Percentiles rank a stretch among this genome's conserved stretches.
Evolutionary conservation across 2,888 invertebrate species (phyloP).

Genomic region (Troides aeacus): DNA sequence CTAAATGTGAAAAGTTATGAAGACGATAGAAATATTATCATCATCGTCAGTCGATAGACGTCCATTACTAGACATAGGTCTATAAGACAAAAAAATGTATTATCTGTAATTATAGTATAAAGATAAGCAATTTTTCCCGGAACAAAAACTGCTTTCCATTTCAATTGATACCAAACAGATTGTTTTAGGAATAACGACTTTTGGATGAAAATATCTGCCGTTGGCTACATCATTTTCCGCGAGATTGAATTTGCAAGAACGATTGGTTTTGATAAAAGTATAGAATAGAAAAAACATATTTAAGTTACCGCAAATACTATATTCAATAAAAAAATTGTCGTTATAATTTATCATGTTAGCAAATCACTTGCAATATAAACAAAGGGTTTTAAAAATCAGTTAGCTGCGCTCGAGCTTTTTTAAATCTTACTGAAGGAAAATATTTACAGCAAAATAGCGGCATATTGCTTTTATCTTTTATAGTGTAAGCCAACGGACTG

Average conservation of each 20-base stretch:
- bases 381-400: too few relatives aligned
- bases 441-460: not conserved
- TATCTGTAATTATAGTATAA: too few relatives aligned
- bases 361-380: too few relatives aligned
- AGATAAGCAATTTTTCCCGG: not conserved
- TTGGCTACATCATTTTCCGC: not conserved
- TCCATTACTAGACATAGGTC: too few relatives aligned
- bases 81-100: too few relatives aligned
- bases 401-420: too few relatives aligned
- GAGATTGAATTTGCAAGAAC: constrained; percentile 4
- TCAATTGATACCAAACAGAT: constrained; percentile 9
- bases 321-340: too few relatives aligned
- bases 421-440: not conserved
- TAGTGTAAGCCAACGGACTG: not conserved
- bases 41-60: too few relatives aligned
- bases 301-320: too few relatives aligned
- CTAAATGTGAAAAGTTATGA: too few relatives aligned
- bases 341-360: too few relatives aligned
- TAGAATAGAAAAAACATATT: not conserved
- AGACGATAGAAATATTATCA: too few relatives aligned
- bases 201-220: constrained; percentile 2
- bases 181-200: constrained; percentile 11
- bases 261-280: not conserved
- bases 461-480: not conserved
- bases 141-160: constrained; percentile 6